Evolutionary conservation across 2,797 vertebrate genomes (phyloP), one percentile per base, ranked within the genome.

Genomic region (Diglossa cyanea): DNA sequence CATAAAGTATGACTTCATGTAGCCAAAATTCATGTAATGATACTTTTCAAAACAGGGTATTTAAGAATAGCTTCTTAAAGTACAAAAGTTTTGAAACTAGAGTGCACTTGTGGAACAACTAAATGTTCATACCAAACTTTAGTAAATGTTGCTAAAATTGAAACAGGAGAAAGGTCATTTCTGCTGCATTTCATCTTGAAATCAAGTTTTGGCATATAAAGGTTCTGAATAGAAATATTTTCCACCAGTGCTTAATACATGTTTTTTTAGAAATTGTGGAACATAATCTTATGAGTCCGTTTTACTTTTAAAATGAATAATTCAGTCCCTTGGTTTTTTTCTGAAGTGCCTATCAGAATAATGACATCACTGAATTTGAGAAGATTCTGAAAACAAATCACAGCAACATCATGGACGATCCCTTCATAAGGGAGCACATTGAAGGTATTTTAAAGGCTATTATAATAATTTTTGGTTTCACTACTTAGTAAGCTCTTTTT

Each of bases 361-460:
- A 99, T 86, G 99, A 99, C 98, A 99, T 99, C 98, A 99, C 99
- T 90, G 99, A 99, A 97, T 99, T 99, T 98, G 99, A 99, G 98
- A 99, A 99, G 98, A 99, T 99, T 98, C 98, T 99, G 97, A 99
- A 99, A 98, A 99, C 99, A 97, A 99, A 99, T 98, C 99, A 99
- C 98, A 99, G 99, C 98, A 99, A 99, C 99, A 99, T 99, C 98
- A 99, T 99, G 99, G 99, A 99, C 28, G 99, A 99, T 97, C 99
- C 99, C 91, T 99, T 99, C 97, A 99, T 99, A 98, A 98, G 99
- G 98, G 99, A 99, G 95, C 99, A 99, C 97, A 99, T 99, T 98
- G 99, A 99, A 98, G 99, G 99, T 99, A 97, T 97, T 70, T 89
- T 78, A 23, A 54, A 90, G 44, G 25, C 72, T 63, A 1, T 82